Evolutionary conservation across 2,888 invertebrate species (phyloP), one percentile per base, ranked within the genome.

Genomic region (Apamea crenata): DNA sequence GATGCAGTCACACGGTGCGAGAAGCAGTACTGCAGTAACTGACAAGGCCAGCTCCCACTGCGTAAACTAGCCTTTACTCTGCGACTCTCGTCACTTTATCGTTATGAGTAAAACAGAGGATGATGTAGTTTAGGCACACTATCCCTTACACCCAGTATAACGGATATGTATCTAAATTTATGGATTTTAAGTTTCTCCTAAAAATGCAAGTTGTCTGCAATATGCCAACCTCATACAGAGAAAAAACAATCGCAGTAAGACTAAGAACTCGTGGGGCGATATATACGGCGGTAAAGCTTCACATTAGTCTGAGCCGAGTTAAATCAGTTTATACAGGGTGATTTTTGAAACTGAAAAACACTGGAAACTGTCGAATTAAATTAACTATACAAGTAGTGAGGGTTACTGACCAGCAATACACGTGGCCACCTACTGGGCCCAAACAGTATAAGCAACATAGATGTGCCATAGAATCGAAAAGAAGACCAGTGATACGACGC

Each of bases 141-240:
- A 10, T 83, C 65, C 36, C 65, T 80, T 77, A 66, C 77, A 80
- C 65, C 56, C 25, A 32, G 36, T 66, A 32, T 36, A 36, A 18
- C 36, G 32, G 50, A 69, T 32, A 32, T n/a, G 6, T 36, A n/a
- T 59, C 16, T 32, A 50, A 25, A 50, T 53, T 50, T 16, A 32
- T 25, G 5, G 16, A 70, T 32, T 25, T 56, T 25, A 25, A 32
- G 32, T 32, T 53, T 32, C 25, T 70, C 32, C 8, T 50, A 50
- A 25, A 32, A 68, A 50, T 32, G 53, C 32, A 25, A 50, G 25
- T 32, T 53, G 32, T 32, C 25, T 70, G 25, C 21, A 70, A 32
- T 32, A 50, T 5, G 50, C 50, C 69, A 25, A 70, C 25, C 8
- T 50, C 32, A 25, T 8, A 50, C 4, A 32, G 25, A 53, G 16